Evolutionary conservation across 1,140 invertebrate genomes (phyloP).

Genomic region (Drosophila nannoptera): DNA sequence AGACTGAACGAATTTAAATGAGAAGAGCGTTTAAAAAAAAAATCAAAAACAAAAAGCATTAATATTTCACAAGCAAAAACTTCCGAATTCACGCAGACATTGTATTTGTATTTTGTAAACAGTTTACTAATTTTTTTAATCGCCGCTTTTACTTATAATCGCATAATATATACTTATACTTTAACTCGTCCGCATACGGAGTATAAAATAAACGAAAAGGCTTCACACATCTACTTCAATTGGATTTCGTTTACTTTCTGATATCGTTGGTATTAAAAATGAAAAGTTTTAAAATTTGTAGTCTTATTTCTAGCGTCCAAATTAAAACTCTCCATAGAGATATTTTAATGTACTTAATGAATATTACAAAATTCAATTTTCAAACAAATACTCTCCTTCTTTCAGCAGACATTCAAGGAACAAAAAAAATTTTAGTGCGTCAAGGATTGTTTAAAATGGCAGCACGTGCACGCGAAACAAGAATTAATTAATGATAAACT

Average conservation of each 20-base stretch:
- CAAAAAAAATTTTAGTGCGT: no score
- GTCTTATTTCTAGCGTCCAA: neutral
- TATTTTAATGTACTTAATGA: neutral
- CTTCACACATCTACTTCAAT: constrained; percentile 21
- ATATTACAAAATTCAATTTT: constrained; percentile 1
- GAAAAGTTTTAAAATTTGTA: constrained; percentile 2
- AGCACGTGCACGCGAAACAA: no score
- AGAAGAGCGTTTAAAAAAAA: constrained; percentile 26
- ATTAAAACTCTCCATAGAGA: neutral
- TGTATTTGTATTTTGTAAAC: constrained; percentile 55
- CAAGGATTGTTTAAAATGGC: no score
- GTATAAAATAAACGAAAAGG: constrained; percentile 20
- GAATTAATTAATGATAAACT: neutral
- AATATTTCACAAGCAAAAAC: constrained; percentile 26
- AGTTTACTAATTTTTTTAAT: constrained; percentile 55
- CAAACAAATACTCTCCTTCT: constrained; percentile 3
- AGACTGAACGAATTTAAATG: constrained; percentile 69
- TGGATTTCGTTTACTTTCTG: constrained; percentile 1
- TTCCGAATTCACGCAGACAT: constrained; percentile 48
- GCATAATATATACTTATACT: constrained; percentile 30
- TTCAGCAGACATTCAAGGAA: constrained; percentile 2
- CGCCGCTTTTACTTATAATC: constrained; percentile 50
- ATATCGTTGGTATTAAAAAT: constrained; percentile 1
- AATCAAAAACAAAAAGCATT: constrained; percentile 29
- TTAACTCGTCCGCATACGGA: constrained; percentile 6